Evolutionary conservation across 1,140 invertebrate species (phyloP).

Genomic region (Calosoma granatense): DNA sequence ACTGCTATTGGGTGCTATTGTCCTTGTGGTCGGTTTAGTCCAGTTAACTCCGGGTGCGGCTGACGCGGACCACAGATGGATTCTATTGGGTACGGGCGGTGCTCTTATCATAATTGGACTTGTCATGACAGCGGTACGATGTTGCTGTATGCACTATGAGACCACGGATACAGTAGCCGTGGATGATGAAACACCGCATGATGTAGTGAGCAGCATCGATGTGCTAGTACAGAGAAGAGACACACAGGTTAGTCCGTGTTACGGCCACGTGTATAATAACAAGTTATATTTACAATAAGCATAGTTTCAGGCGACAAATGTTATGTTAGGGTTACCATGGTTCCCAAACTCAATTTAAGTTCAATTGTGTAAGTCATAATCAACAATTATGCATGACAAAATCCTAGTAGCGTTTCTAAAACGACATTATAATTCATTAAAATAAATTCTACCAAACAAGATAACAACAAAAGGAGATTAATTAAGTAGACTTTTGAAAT

Average conservation of each 20-base stretch:
- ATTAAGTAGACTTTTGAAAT: no score
- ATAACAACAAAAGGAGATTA: no score
- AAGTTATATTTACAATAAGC: not conserved
- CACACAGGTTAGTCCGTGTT: constrained; percentile 25
- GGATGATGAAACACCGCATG: constrained; percentile 24
- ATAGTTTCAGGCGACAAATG: no score
- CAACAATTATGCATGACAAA: no score
- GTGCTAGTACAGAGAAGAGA: constrained; percentile 32
- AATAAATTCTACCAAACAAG: no score
- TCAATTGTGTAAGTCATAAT: no score
- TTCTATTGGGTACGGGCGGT: constrained; percentile 53
- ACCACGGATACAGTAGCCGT: constrained; percentile 19
- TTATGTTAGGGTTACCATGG: no score
- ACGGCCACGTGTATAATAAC: not conserved
- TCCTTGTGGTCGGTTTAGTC: constrained; percentile 68
- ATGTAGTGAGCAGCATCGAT: constrained; percentile 29
- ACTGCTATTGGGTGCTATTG: constrained; percentile 60
- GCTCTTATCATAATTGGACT: constrained; percentile 46
- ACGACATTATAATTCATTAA: no score
- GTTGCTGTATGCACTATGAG: constrained; percentile 31
- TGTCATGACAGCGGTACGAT: constrained; percentile 37
- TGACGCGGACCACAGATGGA: constrained; percentile 61
- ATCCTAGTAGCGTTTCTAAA: no score
- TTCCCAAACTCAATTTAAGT: no score
- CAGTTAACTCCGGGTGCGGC: constrained; percentile 71